Base-by-base conservation (phyloP, 2,113 vertebrate species). In the Dasyprocta punctata region DNA sequence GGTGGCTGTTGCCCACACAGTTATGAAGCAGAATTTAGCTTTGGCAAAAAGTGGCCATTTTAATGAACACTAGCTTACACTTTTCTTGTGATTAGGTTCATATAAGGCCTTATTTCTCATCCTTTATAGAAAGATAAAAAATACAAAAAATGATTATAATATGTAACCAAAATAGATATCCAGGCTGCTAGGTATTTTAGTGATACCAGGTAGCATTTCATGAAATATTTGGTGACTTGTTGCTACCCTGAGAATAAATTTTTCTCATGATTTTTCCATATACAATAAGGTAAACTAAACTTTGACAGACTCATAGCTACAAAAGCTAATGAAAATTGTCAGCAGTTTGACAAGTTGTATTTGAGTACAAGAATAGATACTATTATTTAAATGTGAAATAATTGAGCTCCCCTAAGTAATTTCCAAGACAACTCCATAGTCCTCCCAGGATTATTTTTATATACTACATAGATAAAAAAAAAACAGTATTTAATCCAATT, bases 11-110 rank as follows among this genome's bases (percentile, higher is more conserved):
- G 7, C 20, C 89, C 95, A 96, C 36, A 33, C 36, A 96, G 82
- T 97, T 93, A 75, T 52, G 77, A 96, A 67, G 95, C 85, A 97
- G 90, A 98, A 90, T 97, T 97, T 97, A 97, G 75, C 90, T 96
- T 96, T 96, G 94, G 92, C 92, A 85, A 95, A 84, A 80, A 82
- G 24, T 89, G 78, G 49, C 30, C 69, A 92, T 95, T 95, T 98
- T 97, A 97, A 97, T 88, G 92, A 97, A 77, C 65, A 94, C 67
- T 96, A 94, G 84, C 52, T 95, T 95, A 92, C 81, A 92, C 92
- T 97, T 96, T 97, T 97, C 81, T 96, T 97, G 96, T 69, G 90
- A 56, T 82, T 93, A 90, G 56, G 84, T 92, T 88, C 94, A 87
- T 82, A 88, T 86, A 96, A 69, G 52, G 16, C 61, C 56, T 73